A percentile compares a stretch with the other conserved stretches of the same genome.
Conservation (phyloP, 2,888 invertebrate genomes). For the Scaptomyza tumidula region DNA sequence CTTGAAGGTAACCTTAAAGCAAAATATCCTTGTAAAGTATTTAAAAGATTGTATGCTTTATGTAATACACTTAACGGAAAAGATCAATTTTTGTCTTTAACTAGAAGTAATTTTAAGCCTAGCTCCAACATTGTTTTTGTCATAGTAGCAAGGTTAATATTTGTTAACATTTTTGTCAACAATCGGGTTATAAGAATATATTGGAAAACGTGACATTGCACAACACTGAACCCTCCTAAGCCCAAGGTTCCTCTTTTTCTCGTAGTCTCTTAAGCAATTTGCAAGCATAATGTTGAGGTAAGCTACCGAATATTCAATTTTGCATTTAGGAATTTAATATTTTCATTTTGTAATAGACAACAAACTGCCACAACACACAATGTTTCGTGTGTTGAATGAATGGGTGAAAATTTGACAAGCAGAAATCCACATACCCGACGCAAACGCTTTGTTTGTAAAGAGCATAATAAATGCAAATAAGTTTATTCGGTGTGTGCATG, state of each 20-base stretch:
- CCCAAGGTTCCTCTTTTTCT: too few relatives aligned
- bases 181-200: neutral
- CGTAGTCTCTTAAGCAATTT: neutral
- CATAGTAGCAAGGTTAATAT: neutral
- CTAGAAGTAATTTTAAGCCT: neutral
- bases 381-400: neutral
- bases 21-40: too few relatives aligned
- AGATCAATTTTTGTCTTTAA: too few relatives aligned
- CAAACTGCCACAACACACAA: neutral
- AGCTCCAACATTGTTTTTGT: neutral
- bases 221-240: neutral
- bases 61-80: too few relatives aligned
- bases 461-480: conserved; percentile 57
- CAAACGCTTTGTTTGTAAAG: conserved; percentile 38
- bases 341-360: neutral
- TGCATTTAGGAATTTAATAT: neutral
- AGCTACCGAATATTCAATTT: neutral
- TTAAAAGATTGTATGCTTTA: too few relatives aligned
- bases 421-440: conserved; percentile 14
- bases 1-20: neutral
- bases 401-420: conserved; percentile 17
- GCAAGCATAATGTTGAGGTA: neutral
- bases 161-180: conserved; percentile 1
- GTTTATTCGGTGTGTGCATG: conserved; percentile 23
- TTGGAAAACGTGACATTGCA: conserved; percentile 5